Percentiles rank a stretch among this genome's conserved stretches.
Evolutionary conservation across 1,140 invertebrate species (phyloP).

Genomic region (Tetramorium parvispinum): DNA sequence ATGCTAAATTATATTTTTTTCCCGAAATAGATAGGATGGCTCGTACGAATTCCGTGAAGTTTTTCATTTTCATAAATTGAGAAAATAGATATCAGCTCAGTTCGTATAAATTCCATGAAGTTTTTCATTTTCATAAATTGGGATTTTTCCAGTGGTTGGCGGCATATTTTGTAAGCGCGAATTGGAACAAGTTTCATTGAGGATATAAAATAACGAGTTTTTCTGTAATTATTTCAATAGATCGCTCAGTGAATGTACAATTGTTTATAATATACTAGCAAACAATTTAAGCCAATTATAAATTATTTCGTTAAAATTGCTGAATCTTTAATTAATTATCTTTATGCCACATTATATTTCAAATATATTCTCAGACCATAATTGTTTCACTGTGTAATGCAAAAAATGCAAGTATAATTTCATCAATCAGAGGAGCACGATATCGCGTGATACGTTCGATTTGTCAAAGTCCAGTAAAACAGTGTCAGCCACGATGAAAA

Average conservation of each 20-base stretch:
- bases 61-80: constrained; percentile 63
- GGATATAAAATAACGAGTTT: not conserved
- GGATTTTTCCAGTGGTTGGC: constrained; percentile 40
- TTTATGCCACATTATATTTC: not conserved
- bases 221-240: constrained; percentile 1
- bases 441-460: not conserved
- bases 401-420: not conserved
- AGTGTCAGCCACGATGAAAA: not conserved
- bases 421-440: not conserved
- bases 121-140: constrained; percentile 61
- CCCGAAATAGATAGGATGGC: constrained; percentile 38
- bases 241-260: too few relatives aligned
- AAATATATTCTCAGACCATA: not conserved
- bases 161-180: constrained; percentile 21
- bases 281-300: not conserved
- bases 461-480: constrained; percentile 3
- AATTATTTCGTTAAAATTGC: not conserved
- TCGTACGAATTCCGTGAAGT: constrained; percentile 53
- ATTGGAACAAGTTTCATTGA: constrained; percentile 20
- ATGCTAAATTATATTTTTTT: constrained; percentile 40
- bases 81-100: constrained; percentile 56
- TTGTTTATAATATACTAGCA: not conserved
- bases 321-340: not conserved
- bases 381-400: not conserved
- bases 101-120: constrained; percentile 57